Evolutionary conservation across 1,140 invertebrate genomes (phyloP), one percentile per base, ranked within the genome.

Genomic region (Caerostris darwini): DNA sequence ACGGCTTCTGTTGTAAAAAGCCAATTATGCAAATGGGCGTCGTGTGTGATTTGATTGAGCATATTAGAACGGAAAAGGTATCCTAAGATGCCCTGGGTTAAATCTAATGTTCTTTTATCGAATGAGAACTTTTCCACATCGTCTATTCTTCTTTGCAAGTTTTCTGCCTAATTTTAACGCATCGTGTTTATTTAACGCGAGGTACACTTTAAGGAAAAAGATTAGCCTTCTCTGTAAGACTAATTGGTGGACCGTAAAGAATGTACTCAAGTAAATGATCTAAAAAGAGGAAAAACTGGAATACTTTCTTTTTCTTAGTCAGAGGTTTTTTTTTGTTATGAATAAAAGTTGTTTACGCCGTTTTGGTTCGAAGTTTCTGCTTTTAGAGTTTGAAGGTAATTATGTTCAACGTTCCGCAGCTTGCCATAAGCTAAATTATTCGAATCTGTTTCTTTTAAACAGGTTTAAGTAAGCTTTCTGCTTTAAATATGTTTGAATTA

Each of bases 1-100:
- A 10, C 61, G 53, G 10, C 10, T 34, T 34, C 71, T 50, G 34
- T 34, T 77, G 71, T 77, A 77, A 77, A 77, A 77, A 77, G 71
- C 71, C 71, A 77, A 77, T 77, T 77, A 77, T 77, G 71, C 71
- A 77, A 77, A 77, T 77, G 71, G 34, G 1, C 71, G 71, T 77
- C 34, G 34, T 50, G 34, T 77, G 71, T 77, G 71, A 77, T 77
- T 77, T 77, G 71, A 77, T 77, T 77, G 19, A 77, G 34, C 50
- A 77, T 50, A 77, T 50, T 50, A 77, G 71, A 77, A 8, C 34
- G 50, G 61, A 12, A 77, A 50, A 77, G 71, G 10, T 50, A 77
- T 34, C 53, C 50, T 77, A 50, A 12, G 34, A 50, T 10, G 6
- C 71, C 71, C 50, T 77, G 71, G 50, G 71, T 34, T 77, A 50